Evolutionary conservation across 2,797 vertebrate genomes (phyloP), one percentile per base, ranked within the genome.

Genomic region (Myotis pilosus): DNA sequence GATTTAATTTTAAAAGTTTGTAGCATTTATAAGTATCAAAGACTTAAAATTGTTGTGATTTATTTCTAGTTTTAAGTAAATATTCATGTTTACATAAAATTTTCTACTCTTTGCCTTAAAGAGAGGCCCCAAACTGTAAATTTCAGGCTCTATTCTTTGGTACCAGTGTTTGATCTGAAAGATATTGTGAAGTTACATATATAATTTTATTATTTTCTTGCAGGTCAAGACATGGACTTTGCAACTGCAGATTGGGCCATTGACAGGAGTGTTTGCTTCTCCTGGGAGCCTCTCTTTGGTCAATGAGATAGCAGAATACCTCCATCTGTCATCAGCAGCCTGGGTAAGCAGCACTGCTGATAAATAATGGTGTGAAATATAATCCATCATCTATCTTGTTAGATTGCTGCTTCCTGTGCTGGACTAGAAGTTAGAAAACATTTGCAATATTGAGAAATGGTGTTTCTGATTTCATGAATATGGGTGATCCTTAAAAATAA

Each of bases 11-110:
- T 30, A 20, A 36, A n/a, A 55, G 12, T 53, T 94, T 79, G 30
- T 87, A 12, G 25, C 20, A 64, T 95, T 89, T 85, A 41, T 90
- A 75, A 91, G 30, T 89, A 87, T 60, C 28, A 94, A 94, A 55
- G 0, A 94, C 64, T 83, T 87, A 86, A 13, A 87, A 72, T 44
- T 76, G 1, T 78, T 74, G 36, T 82, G 38, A 88, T 82, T 72
- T 88, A 47, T 69, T 96, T 94, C 47, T 87, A 12, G 86, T 60
- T 88, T 91, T 64, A 87, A 76, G 79, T 86, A 38, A 78, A 30
- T 87, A 55, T 51, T 87, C 36, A 82, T 15, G 66, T 89, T 87
- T 25, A 66, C 49, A 86, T 3, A 6, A 44, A 53, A 51, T 47
- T 85, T 75, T 80, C 6, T 78, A 38, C 11, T 57, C 2, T 93